Percentiles rank a stretch among this genome's conserved stretches.
These are phyloP conservation scores for Acridotheres tristis DNA, from an alignment of 2,797 vertebrate species.

Conservation along the genomic window DNA sequence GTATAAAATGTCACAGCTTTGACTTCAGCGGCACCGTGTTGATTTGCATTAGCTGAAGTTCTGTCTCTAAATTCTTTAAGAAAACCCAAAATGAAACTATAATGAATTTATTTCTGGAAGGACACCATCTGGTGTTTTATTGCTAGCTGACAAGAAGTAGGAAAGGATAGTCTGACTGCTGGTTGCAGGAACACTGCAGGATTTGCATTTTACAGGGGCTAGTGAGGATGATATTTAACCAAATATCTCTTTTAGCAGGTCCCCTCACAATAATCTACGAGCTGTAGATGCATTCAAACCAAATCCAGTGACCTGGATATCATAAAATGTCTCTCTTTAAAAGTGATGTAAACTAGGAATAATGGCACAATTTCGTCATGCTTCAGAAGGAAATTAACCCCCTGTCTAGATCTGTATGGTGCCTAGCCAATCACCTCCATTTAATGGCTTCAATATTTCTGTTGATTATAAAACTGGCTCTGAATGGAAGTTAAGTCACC, in stretches of 20 bases:
- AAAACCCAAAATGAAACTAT: constrained; percentile 62
- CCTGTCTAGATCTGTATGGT: background rate
- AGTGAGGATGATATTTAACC: background rate
- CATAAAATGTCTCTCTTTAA: background rate
- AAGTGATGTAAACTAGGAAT: constrained; percentile 33
- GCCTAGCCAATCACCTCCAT: background rate
- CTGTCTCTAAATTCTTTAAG: constrained; percentile 58
- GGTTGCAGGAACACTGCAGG: background rate
- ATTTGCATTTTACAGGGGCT: constrained; percentile 15
- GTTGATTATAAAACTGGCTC: constrained; percentile 4
- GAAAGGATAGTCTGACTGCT: constrained; percentile 53
- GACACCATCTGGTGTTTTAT: constrained; percentile 66
- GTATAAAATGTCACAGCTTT: constrained; percentile 30
- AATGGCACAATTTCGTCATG: background rate
- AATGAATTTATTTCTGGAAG: constrained; percentile 69
- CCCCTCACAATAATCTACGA: background rate
- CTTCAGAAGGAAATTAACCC: constrained; percentile 42
- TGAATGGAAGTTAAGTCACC: background rate
- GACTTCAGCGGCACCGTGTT: background rate
- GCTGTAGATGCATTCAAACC: background rate
- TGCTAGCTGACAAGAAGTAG: constrained; percentile 58
- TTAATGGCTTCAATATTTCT: constrained; percentile 25
- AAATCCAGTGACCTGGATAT: constrained; percentile 15
- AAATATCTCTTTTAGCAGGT: constrained; percentile 10
- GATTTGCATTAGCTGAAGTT: constrained; percentile 51